Percentiles rank a stretch among this genome's conserved stretches.
Evolutionary conservation across 1,140 invertebrate species (phyloP).

Genomic region (Nasonia longicornis): DNA sequence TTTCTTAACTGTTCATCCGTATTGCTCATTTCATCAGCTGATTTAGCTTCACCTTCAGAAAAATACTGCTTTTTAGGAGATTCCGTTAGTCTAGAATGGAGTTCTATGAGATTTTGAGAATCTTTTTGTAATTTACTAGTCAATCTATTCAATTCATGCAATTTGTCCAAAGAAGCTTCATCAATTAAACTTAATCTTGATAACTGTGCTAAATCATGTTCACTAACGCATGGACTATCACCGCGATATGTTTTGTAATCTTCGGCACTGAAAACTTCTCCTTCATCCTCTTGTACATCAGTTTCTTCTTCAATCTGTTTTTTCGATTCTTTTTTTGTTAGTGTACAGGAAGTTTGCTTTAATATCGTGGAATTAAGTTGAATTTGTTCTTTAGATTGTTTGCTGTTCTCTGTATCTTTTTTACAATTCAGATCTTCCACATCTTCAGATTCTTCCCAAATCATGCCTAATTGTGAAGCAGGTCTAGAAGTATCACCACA

Average conservation of each 20-base stretch:
- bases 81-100: constrained; percentile 77
- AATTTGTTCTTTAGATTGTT: constrained; percentile 50
- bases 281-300: constrained; percentile 65
- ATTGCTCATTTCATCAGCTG: constrained; percentile 75
- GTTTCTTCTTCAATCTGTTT: constrained; percentile 63
- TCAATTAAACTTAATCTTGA: constrained; percentile 81
- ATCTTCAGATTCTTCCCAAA: constrained; percentile 78
- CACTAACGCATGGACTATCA: constrained; percentile 79
- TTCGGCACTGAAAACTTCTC: constrained; percentile 80
- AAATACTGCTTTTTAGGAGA: constrained; percentile 70
- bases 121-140: constrained; percentile 83
- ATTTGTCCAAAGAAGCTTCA: constrained; percentile 81
- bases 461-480: constrained; percentile 82
- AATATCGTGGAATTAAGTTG: constrained; percentile 45
- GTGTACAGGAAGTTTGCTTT: constrained; percentile 65
- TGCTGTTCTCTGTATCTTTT: constrained; percentile 56
- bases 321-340: constrained; percentile 62
- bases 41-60: constrained; percentile 71
- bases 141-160: constrained; percentile 81
- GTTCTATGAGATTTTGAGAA: constrained; percentile 81
- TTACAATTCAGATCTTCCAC: constrained; percentile 66
- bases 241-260: constrained; percentile 86
- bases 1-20: constrained; percentile 79
- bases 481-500: constrained; percentile 74
- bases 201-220: constrained; percentile 82